Base-by-base conservation (phyloP, 2,888 invertebrate species). In the Leucophora obtusa region DNA sequence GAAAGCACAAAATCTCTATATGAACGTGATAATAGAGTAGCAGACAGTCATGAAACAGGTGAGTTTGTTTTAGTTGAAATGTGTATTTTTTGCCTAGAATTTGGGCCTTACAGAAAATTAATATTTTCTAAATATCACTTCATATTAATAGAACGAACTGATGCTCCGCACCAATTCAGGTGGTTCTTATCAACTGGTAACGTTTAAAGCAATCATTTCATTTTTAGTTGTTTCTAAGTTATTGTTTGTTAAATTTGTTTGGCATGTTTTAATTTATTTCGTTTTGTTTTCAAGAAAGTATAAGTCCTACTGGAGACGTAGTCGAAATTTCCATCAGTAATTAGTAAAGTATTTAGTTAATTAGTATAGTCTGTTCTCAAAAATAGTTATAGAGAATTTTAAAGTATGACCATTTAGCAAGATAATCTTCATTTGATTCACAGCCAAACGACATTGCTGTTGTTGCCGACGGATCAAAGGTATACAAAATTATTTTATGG, bases 131-230 rank as follows among this genome's bases (percentile, higher is more conserved):
- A 82, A 78, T 28, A 28, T 71, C 78, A 72, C 63, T 56, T 15
- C 47, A 77, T 59, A 75, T 50, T 53, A 69, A 77, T 82, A 86
- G 89, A 87, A 85, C 88, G 87, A 82, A 84, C 86, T 75, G 86
- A 87, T 81, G 87, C 85, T 81, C 86, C 85, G 78, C 87, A 85
- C 85, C 83, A 85, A 84, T 89, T 89, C 85, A 88, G 86, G 86
- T 89, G 89, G 89, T 89, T 87, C 85, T 84, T 89, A 84, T 87
- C 89, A 83, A 86, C 89, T 84, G 89, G 89, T 89, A 89, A 89
- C 86, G 85, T 88, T 86, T 85, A 69, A 74, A 73, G 38, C 58
- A 70, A 71, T 73, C 15, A 66, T 28, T 47, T 47, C 14, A 10
- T 74, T 56, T 21, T 51, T 18, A 15, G 51, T 70, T 47, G 43